A percentile compares a stretch with the other conserved stretches of the same genome.
Conservation (phyloP, 2,797 vertebrate species). For the Myotis planiceps region DNA sequence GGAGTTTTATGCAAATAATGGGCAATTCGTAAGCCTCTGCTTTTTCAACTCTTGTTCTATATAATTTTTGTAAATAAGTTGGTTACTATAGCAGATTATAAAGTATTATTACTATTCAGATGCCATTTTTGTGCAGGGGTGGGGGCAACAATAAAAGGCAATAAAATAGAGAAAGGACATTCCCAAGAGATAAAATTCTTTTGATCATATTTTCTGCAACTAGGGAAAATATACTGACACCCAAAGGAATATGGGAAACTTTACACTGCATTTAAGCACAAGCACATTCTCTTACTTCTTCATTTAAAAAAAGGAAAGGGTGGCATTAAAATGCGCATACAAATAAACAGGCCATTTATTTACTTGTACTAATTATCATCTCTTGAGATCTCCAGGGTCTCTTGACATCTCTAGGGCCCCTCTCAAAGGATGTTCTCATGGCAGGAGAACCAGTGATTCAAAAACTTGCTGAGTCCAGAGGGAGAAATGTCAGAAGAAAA, state of each 20-base stretch:
- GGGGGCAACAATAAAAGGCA: background rate
- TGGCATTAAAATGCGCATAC: conserved; percentile 69
- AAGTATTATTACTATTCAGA: conserved; percentile 34
- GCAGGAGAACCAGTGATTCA: background rate
- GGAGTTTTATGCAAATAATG: conserved; percentile 49
- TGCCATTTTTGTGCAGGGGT: background rate
- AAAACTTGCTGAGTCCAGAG: conserved; percentile 19
- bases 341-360: conserved; percentile 76
- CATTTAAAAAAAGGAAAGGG: conserved; percentile 67
- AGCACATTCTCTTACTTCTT: conserved; percentile 69
- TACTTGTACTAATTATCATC: conserved; percentile 78
- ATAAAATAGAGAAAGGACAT: background rate
- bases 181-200: conserved; percentile 52
- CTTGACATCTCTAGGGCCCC: conserved; percentile 48
- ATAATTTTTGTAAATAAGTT: conserved; percentile 39
- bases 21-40: background rate
- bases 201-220: conserved; percentile 53
- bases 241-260: conserved; percentile 62
- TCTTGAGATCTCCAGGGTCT: conserved; percentile 64
- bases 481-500: conserved; percentile 32
- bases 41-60: conserved; percentile 24
- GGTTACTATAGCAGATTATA: background rate
- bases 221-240: conserved; percentile 54
- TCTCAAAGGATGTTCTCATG: conserved; percentile 1
- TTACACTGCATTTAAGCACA: conserved; percentile 67